Evolutionary conservation across 2,888 invertebrate species (phyloP).

Genomic region (Epinotia nisella): DNA sequence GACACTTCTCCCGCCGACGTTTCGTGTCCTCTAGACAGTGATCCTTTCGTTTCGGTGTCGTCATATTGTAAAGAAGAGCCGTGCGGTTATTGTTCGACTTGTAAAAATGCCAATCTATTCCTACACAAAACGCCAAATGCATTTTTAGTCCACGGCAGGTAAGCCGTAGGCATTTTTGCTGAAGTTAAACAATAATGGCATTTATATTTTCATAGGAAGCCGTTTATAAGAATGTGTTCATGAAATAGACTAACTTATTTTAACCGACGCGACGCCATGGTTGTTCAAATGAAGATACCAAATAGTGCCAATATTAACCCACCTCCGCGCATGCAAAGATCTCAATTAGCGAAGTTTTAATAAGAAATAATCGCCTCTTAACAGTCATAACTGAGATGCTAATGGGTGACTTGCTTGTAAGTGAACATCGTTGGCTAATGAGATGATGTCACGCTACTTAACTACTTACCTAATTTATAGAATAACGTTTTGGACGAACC

Average conservation of each 20-base stretch:
- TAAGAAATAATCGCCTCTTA: conserved; percentile 22
- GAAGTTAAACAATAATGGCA: conserved; percentile 35
- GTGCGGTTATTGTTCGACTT: conserved; percentile 33
- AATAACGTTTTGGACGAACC: conserved; percentile 10
- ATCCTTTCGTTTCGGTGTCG: conserved; percentile 37
- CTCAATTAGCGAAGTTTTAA: conserved; percentile 16
- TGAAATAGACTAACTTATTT: conserved; percentile 33
- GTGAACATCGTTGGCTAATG: conserved; percentile 14
- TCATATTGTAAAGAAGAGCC: conserved; percentile 37
- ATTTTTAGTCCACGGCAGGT: background rate
- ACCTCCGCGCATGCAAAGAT: background rate
- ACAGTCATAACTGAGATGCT: conserved; percentile 20
- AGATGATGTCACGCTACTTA: conserved; percentile 5
- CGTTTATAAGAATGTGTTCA: conserved; percentile 42
- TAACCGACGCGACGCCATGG: conserved; percentile 35
- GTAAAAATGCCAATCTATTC: background rate
- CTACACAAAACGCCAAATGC: background rate
- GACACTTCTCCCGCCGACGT: conserved; percentile 47
- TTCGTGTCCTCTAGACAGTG: conserved; percentile 33
- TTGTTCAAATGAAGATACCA: conserved; percentile 8
- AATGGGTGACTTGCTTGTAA: conserved; percentile 7
- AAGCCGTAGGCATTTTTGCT: background rate
- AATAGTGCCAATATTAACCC: conserved; percentile 8
- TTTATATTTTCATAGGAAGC: conserved; percentile 43
- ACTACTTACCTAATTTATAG: conserved; percentile 4